Conservation (phyloP, 2,113 vertebrate genomes). For the Xiphias gladius region DNA sequence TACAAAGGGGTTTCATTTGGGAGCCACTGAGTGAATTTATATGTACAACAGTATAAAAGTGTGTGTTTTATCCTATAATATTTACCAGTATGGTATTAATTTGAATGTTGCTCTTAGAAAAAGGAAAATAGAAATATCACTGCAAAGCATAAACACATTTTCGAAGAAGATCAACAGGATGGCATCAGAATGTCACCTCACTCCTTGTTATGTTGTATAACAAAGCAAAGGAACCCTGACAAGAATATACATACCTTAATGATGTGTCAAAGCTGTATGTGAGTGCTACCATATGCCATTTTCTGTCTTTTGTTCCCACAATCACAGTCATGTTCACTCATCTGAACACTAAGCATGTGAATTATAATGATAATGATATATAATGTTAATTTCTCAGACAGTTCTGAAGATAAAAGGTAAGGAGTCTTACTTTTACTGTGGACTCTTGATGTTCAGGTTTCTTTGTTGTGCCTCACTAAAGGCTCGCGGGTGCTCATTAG, state of each 20-base stretch:
- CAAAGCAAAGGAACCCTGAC: slow-evolving; percentile 23
- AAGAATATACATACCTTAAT: neutral
- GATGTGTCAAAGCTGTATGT: neutral
- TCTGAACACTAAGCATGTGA: slow-evolving; percentile 4
- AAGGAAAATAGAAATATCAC: slow-evolving; percentile 22
- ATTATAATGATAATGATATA: neutral
- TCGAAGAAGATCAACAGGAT: slow-evolving; percentile 11
- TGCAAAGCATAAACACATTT: neutral
- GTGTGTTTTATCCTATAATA: neutral
- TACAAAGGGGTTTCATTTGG: too few relatives aligned
- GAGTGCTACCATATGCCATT: slow-evolving; percentile 5
- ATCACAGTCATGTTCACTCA: neutral
- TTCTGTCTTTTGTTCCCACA: slow-evolving; percentile 22
- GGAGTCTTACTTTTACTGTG: slow-evolving; percentile 64
- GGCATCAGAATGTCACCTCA: slow-evolving; percentile 26
- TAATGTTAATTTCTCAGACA: slow-evolving; percentile 17
- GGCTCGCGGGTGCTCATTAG: slow-evolving; percentile 56
- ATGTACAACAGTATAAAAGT: too few relatives aligned
- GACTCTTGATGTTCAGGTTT: slow-evolving; percentile 49
- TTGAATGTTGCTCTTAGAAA: slow-evolving; percentile 1
- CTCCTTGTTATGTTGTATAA: slow-evolving; percentile 1
- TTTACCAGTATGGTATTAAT: neutral
- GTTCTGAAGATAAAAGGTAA: slow-evolving; percentile 5
- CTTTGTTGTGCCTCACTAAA: slow-evolving; percentile 61
- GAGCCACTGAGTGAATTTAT: neutral